Evolutionary conservation across 2,888 invertebrate species (phyloP).

Genomic region (Scaptomyza cyrtandrae): DNA sequence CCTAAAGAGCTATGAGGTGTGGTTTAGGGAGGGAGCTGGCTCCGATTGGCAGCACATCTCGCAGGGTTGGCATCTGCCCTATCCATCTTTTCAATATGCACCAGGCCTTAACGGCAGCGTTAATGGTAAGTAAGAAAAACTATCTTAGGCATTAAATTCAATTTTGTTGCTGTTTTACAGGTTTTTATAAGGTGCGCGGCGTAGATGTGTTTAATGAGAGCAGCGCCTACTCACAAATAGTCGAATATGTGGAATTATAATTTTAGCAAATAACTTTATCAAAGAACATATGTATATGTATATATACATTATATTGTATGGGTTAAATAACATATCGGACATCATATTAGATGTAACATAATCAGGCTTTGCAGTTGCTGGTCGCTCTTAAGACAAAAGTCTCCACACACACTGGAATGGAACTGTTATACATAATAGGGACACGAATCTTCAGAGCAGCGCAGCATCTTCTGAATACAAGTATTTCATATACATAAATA

Average conservation of each 20-base stretch:
- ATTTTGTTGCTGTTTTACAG: slow-evolving; percentile 52
- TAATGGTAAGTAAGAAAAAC: slow-evolving; percentile 67
- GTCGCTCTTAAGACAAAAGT: slow-evolving; percentile 10
- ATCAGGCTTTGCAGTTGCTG: slow-evolving; percentile 64
- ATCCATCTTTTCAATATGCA: slow-evolving; percentile 83
- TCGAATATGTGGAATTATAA: slow-evolving; percentile 76
- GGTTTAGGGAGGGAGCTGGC: slow-evolving; percentile 67
- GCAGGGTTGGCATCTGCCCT: slow-evolving; percentile 81
- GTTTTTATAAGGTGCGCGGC: slow-evolving; percentile 83
- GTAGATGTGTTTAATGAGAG: slow-evolving; percentile 80
- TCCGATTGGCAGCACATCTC: slow-evolving; percentile 75
- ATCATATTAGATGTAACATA: slow-evolving; percentile 62
- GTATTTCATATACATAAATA: slow-evolving; percentile 65
- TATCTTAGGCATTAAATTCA: too few relatives aligned
- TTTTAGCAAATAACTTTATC: slow-evolving; percentile 39
- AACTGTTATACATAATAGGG: slow-evolving; percentile 53
- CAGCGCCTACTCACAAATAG: slow-evolving; percentile 79
- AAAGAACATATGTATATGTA: slow-evolving; percentile 6
- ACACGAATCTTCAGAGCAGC: slow-evolving; percentile 61
- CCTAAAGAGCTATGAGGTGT: slow-evolving; percentile 84
- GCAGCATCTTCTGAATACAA: slow-evolving; percentile 58
- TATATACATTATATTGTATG: slow-evolving; percentile 36
- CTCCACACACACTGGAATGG: slow-evolving; percentile 44
- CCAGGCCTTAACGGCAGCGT: slow-evolving; percentile 64
- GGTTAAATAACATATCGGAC: slow-evolving; percentile 57